Conservation (phyloP, 2,797 vertebrate genomes). For the Podargus strigoides region DNA sequence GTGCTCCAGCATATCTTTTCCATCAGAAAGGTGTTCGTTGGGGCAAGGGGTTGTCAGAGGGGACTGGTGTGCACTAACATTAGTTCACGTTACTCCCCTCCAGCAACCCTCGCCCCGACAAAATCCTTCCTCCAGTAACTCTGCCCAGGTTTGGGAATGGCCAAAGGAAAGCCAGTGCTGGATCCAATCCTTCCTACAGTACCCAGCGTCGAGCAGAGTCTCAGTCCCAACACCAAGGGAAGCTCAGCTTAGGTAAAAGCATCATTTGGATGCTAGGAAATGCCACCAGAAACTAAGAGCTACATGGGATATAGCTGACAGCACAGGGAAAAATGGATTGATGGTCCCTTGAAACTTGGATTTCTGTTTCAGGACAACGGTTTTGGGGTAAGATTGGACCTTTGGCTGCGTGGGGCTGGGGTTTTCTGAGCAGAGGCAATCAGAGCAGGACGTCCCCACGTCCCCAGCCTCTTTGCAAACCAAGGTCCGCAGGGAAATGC, state of each 20-base stretch:
- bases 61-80: not conserved
- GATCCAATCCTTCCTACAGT: not conserved
- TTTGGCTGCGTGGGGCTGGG: not conserved
- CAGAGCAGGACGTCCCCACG: accelerated
- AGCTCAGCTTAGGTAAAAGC: not conserved
- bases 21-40: accelerated
- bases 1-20: not conserved
- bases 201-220: not conserved
- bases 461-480: not conserved
- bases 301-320: not conserved
- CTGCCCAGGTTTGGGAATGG: not conserved
- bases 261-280: not conserved
- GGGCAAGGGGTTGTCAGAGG: not conserved
- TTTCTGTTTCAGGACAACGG: accelerated
- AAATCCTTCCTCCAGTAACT: not conserved
- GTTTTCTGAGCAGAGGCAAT: not conserved
- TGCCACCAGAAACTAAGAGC: not conserved
- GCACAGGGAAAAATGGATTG: not conserved
- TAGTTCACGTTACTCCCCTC: not conserved
- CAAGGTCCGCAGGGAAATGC: not conserved
- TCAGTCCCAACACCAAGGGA: not conserved
- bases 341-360: accelerated
- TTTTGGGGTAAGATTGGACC: not conserved
- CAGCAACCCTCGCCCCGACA: accelerated
- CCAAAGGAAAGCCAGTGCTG: not conserved